Conservation (phyloP, 2,888 invertebrate genomes). For the Platynereis dumerilii region DNA sequence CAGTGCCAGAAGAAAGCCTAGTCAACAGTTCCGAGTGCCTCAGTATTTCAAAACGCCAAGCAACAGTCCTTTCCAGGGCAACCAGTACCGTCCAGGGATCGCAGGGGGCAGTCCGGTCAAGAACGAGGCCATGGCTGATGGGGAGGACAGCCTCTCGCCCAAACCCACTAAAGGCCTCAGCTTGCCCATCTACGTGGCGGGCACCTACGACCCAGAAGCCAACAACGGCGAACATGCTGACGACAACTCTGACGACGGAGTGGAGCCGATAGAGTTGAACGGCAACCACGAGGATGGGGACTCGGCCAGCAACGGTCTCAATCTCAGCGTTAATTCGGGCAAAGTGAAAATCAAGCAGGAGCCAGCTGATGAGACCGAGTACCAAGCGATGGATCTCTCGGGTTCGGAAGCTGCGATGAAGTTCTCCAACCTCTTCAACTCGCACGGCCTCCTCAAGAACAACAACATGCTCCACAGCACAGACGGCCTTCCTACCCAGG, state of each 20-base stretch:
- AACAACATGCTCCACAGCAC: neutral
- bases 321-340: neutral
- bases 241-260: neutral
- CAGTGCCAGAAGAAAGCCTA: constrained; percentile 30
- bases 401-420: neutral
- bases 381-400: neutral
- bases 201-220: constrained; percentile 11
- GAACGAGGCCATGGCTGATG: neutral
- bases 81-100: neutral
- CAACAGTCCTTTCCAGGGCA: constrained; percentile 13
- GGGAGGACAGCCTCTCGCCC: neutral
- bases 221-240: constrained; percentile 1
- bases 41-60: constrained; percentile 19
- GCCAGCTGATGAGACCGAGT: constrained; percentile 27
- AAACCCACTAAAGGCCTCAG: constrained; percentile 8
- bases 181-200: constrained; percentile 24
- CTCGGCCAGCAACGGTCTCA: neutral
- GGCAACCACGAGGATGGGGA: neutral
- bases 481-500: constrained; percentile 15
- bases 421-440: constrained; percentile 4
- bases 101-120: constrained; percentile 6
- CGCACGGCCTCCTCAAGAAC: neutral
- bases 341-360: constrained; percentile 20
- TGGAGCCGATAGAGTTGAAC: neutral
- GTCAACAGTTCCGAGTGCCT: constrained; percentile 25